Evolutionary conservation across 2,888 invertebrate genomes (phyloP), one percentile per base, ranked within the genome.

Genomic region (Leptinotarsa haldemani): DNA sequence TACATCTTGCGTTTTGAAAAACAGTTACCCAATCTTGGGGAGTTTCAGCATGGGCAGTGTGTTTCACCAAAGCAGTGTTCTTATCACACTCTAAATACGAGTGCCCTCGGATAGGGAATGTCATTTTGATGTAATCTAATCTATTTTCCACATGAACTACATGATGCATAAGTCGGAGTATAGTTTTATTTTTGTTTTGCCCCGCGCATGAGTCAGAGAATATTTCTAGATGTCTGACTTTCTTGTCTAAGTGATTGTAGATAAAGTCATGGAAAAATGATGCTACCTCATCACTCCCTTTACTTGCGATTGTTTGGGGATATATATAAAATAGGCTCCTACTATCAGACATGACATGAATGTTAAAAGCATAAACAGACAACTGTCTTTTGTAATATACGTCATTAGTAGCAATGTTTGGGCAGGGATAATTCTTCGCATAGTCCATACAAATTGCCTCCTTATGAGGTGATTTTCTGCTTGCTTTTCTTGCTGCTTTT

Each of bases 381-480:
- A 82, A 74, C 73, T 81, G 78, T 25, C 77, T 67, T 65, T 74
- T 76, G 65, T 80, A 81, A 69, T 78, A 80, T 1, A 78, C 74
- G 65, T 81, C 80, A 63, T 81, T 81, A 22, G 78, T 80, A 22
- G 70, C 76, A 20, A 81, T 79, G 74, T 82, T 80, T 25, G 82
- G 79, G 53, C 79, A 16, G 4, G 71, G 70, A 25, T 79, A 65
- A 48, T 80, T 80, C 71, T 82, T 75, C 20, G 64, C 65, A 25
- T 56, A 78, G 69, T 78, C 73, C 73, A 75, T 75, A 25, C 64
- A 46, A n/a, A 70, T 70, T 15, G 16, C 52, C n/a, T 52, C 52
- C n/a, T 15, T 52, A 52, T 15, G 22, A 61, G 22, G 18, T 5
- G 22, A 20, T n/a, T 61, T 61, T 22, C n/a, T 13, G n/a, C 58